Conservation (phyloP, 2,113 vertebrate species). For the Rhinogobius similis region DNA sequence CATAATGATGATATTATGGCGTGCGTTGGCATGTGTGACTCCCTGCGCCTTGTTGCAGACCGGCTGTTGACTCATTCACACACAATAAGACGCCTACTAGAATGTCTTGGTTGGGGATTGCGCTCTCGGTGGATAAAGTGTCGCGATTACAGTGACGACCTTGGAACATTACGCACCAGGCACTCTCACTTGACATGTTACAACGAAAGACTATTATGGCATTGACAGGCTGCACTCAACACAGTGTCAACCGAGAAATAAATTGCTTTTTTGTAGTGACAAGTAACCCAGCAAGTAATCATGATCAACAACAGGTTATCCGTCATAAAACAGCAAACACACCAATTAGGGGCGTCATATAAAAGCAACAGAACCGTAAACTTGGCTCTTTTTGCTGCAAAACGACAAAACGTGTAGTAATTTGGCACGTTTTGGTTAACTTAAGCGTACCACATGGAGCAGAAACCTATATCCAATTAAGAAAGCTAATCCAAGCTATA, state of each 20-base stretch:
- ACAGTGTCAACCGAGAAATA: background rate
- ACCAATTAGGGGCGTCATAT: background rate
- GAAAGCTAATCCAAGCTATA: constrained; percentile 2
- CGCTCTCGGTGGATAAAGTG: constrained; percentile 29
- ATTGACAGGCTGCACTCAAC: background rate
- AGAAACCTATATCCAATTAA: background rate
- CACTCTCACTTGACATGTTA: background rate
- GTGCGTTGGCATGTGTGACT: constrained; percentile 4
- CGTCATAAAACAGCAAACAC: background rate
- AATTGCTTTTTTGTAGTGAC: background rate
- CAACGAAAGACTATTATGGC: background rate
- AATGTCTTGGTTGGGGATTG: constrained; percentile 24
- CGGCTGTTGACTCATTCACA: background rate
- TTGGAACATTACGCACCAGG: constrained; percentile 27
- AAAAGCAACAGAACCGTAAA: background rate
- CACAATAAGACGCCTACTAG: constrained; percentile 17
- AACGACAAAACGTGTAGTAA: background rate
- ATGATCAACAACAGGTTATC: background rate
- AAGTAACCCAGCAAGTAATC: background rate
- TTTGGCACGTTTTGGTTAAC: background rate
- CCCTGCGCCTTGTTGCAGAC: background rate
- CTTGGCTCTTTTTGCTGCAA: background rate
- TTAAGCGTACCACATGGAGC: no score
- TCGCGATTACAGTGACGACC: constrained; percentile 35
- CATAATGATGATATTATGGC: background rate